phyloP scores from a whole-genome alignment of 2,113 vertebrate genomes.

The Alexandromys fortis region DNA sequence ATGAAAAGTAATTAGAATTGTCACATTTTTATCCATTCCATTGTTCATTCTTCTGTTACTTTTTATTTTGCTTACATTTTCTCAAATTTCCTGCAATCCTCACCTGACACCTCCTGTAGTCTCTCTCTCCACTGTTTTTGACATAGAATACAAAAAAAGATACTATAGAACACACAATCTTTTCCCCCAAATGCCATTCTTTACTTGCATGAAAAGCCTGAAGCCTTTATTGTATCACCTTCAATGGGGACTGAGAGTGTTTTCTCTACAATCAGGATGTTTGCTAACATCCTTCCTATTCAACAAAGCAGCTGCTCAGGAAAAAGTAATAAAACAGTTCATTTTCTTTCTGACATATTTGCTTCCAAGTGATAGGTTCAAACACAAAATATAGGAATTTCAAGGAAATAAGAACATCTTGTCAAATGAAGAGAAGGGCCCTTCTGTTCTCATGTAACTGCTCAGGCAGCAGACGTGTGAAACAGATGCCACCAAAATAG shows the following conservation, averaged over 20 bases:
- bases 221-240: not conserved
- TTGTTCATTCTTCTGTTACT: not conserved
- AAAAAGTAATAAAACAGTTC: not conserved
- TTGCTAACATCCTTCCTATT: not conserved
- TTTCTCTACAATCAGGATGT: not conserved
- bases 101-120: not conserved
- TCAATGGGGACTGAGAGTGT: not conserved
- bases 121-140: not conserved
- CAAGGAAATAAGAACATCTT: not conserved
- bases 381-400: constrained; percentile 29
- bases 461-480: not conserved
- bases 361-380: not conserved
- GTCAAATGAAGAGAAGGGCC: not conserved
- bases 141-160: not conserved
- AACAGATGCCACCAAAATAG: not conserved
- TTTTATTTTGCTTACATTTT: not conserved
- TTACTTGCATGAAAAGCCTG: not conserved
- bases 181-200: constrained; percentile 29
- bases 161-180: not conserved
- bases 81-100: not conserved
- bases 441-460: not conserved
- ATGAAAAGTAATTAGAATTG: not conserved
- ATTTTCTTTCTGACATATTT: not conserved
- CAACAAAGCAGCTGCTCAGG: not conserved
- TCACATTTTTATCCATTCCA: not conserved